Percentiles rank a stretch among this genome's conserved stretches.
Conservation (phyloP, 1,140 invertebrate genomes). For the Cotesia typhae region DNA sequence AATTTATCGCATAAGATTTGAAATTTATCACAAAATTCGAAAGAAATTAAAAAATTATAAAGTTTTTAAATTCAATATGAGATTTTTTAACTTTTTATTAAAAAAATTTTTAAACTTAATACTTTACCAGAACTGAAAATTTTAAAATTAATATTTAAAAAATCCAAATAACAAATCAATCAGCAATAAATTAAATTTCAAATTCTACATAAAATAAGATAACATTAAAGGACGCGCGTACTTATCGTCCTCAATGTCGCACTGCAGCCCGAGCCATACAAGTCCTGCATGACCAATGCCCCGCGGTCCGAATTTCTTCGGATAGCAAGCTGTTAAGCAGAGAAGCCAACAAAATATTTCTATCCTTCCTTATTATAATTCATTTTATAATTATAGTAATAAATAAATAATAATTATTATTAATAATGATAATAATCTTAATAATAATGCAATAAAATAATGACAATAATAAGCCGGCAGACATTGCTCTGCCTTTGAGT, state of each 20-base stretch:
- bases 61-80: too few relatives aligned
- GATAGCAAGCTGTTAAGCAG: conserved; percentile 72
- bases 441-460: conserved; percentile 36
- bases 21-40: too few relatives aligned
- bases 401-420: too few relatives aligned
- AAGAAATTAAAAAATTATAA: too few relatives aligned
- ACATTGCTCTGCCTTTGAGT: conserved; percentile 46
- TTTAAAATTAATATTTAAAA: not conserved
- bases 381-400: too few relatives aligned
- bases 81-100: too few relatives aligned
- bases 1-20: too few relatives aligned
- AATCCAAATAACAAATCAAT: conserved; percentile 5
- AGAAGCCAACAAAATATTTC: conserved; percentile 53
- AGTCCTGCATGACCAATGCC: conserved; percentile 82
- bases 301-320: conserved; percentile 82
- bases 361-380: conserved; percentile 51
- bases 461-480: conserved; percentile 54
- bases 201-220: not conserved
- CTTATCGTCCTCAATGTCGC: conserved; percentile 68
- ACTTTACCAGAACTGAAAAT: not conserved
- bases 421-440: too few relatives aligned
- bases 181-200: not conserved
- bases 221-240: conserved; percentile 51
- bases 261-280: conserved; percentile 69
- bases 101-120: too few relatives aligned